These are phyloP conservation scores for Orientallactaga bullata DNA, from an alignment of 2,113 vertebrate species.

Conservation along the genomic window DNA sequence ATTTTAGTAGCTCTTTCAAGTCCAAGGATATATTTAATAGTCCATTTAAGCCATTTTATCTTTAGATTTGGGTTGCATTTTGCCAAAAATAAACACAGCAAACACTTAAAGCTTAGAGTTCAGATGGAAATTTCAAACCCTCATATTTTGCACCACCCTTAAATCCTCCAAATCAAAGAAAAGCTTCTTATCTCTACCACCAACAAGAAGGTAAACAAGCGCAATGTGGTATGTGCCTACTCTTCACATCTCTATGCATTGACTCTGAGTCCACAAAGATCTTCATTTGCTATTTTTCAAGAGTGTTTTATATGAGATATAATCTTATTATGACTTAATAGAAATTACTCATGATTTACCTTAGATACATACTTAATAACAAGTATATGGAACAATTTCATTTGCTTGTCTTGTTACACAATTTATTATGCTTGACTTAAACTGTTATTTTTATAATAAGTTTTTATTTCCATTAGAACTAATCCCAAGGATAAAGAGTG, in stretches of 20 bases:
- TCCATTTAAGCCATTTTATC: conserved; percentile 66
- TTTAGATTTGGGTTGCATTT: conserved; percentile 60
- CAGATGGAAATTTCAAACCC: conserved; percentile 40
- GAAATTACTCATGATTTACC: not conserved
- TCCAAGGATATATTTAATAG: conserved; percentile 68
- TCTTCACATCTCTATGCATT: not conserved
- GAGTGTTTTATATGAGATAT: not conserved
- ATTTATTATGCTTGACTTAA: not conserved
- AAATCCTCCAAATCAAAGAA: conserved; percentile 34
- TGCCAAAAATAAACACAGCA: conserved; percentile 73
- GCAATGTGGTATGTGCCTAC: too few species aligned
- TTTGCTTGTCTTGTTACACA: conserved; percentile 35
- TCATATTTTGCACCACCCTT: conserved; percentile 11
- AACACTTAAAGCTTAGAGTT: conserved; percentile 68
- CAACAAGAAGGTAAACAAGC: not conserved
- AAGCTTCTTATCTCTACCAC: not conserved
- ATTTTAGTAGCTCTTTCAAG: conserved; percentile 67
- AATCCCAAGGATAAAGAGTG: not conserved
- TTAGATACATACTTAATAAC: not conserved
- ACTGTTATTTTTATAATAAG: not conserved
- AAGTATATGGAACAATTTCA: not conserved
- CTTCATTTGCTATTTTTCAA: not conserved
- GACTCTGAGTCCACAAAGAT: not conserved
- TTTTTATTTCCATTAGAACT: not conserved
- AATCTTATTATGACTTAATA: not conserved